These are phyloP conservation scores for Furcula furcula DNA, from an alignment of 2,888 invertebrate genomes.

Conservation along the genomic window DNA sequence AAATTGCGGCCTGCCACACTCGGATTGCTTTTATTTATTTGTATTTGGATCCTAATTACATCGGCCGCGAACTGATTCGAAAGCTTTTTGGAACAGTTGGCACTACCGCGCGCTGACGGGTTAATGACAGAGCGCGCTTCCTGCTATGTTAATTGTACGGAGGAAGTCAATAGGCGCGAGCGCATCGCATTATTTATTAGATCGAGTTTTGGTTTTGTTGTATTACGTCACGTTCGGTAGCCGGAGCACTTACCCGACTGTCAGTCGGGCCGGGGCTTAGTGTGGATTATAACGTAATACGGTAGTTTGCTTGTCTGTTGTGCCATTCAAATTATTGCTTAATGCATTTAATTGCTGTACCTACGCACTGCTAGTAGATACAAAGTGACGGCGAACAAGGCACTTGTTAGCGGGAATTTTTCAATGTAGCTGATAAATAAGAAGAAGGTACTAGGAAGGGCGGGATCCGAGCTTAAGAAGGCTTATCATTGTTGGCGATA, in stretches of 20 bases:
- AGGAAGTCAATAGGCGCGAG: constrained; percentile 66
- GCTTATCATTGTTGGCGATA: no score
- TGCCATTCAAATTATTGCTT: constrained; percentile 65
- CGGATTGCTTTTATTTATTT: constrained; percentile 75
- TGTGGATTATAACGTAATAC: constrained; percentile 78
- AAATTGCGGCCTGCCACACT: constrained; percentile 76
- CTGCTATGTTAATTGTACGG: constrained; percentile 75
- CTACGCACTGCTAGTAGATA: constrained; percentile 43
- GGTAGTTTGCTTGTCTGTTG: constrained; percentile 69
- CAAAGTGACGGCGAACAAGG: constrained; percentile 29
- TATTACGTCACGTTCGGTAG: constrained; percentile 58
- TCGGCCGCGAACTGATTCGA: constrained; percentile 63
- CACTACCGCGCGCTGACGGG: constrained; percentile 65
- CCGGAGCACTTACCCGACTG: constrained; percentile 70
- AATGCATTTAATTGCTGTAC: constrained; percentile 66
- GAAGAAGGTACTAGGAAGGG: no score
- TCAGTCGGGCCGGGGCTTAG: constrained; percentile 66
- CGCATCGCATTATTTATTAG: constrained; percentile 74
- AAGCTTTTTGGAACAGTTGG: constrained; percentile 74
- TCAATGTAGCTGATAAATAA: no score
- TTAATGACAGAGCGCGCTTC: constrained; percentile 77
- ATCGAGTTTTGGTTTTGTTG: constrained; percentile 64
- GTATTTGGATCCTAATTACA: constrained; percentile 77
- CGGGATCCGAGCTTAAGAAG: no score
- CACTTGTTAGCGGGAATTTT: constrained; percentile 24